Conservation (phyloP, 2,797 vertebrate genomes). For the Coranthus polyacanthus region DNA sequence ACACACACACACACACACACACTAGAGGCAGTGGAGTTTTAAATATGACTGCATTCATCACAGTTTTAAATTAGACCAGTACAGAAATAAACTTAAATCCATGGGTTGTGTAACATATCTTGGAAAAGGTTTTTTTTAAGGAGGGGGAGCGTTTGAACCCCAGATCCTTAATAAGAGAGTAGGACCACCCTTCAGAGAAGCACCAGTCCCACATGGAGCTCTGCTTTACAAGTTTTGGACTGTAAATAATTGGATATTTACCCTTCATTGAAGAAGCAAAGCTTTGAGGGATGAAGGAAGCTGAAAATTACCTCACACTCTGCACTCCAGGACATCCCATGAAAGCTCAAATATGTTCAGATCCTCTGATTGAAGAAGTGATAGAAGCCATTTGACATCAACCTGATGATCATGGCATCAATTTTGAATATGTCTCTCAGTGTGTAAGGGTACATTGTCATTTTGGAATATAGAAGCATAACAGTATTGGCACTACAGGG, state of each 20-base stretch:
- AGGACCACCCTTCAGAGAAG: constrained; percentile 59
- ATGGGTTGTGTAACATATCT: constrained; percentile 48
- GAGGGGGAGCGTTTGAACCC: constrained; percentile 65
- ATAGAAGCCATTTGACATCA: constrained; percentile 70
- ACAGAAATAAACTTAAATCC: constrained; percentile 38
- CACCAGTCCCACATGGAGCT: constrained; percentile 62
- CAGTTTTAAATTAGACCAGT: constrained; percentile 34
- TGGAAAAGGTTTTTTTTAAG: constrained; percentile 51
- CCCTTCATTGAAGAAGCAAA: constrained; percentile 71
- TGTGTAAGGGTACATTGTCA: constrained; percentile 58
- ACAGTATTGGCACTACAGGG: constrained; percentile 55
- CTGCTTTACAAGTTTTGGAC: constrained; percentile 67
- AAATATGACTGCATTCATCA: no score
- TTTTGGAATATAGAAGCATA: constrained; percentile 48
- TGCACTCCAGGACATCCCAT: constrained; percentile 70
- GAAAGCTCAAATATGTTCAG: constrained; percentile 64
- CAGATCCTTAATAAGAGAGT: constrained; percentile 65
- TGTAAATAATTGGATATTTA: constrained; percentile 80
- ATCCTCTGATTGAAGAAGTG: constrained; percentile 70
- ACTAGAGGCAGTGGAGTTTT: no score
- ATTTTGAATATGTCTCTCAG: constrained; percentile 57
- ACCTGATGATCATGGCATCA: constrained; percentile 67
- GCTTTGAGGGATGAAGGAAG: constrained; percentile 76
- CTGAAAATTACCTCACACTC: constrained; percentile 69
- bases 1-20: no score